Evolutionary conservation across 1,140 invertebrate species (phyloP), one percentile per base, ranked within the genome.

Genomic region (Leptopilina clavipes): DNA sequence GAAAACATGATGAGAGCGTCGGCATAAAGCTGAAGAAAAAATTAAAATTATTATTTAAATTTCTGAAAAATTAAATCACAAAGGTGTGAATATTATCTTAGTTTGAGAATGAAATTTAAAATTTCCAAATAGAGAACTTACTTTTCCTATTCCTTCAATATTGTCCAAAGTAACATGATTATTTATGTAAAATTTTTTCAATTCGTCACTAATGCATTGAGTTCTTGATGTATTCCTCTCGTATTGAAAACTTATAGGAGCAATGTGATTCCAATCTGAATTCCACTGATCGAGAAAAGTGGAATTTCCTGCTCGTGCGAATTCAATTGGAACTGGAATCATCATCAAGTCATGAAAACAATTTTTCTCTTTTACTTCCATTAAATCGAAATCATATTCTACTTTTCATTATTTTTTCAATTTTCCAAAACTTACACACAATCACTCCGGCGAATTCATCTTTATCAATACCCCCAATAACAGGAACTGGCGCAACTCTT

Each of bases 391-490:
- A n/a, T n/a, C n/a, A n/a, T n/a, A n/a, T n/a, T n/a, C n/a, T n/a
- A n/a, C n/a, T n/a, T n/a, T n/a, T n/a, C n/a, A n/a, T 31, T 31
- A 3, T 31, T 31, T 31, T 31, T 31, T 31, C 6, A 31, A 31
- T 31, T 31, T 17, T 31, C 0, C 31, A 75, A 72, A 37, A 79
- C 79, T 79, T 72, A 82, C 81, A 14, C 43, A 78, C 40, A 54
- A 76, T 71, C 19, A 73, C 90, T 70, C 90, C 89, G 71, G 89
- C 91, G 86, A 94, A 94, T 85, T 94, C 94, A 80, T 94, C 91
- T 71, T 90, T 89, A 0, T 93, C 94, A 76, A 93, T 90, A 56
- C 93, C 93, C 74, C 92, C 91, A 25, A 94, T 91, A 48, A 93
- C 86, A 3, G 94, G 94, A 7, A 94, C 91, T 48, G 92, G 91